A percentile compares a stretch with the other conserved stretches of the same genome.
These are phyloP conservation scores for Phataginus tricuspis DNA, from an alignment of 2,797 vertebrate genomes.

Conservation along the genomic window DNA sequence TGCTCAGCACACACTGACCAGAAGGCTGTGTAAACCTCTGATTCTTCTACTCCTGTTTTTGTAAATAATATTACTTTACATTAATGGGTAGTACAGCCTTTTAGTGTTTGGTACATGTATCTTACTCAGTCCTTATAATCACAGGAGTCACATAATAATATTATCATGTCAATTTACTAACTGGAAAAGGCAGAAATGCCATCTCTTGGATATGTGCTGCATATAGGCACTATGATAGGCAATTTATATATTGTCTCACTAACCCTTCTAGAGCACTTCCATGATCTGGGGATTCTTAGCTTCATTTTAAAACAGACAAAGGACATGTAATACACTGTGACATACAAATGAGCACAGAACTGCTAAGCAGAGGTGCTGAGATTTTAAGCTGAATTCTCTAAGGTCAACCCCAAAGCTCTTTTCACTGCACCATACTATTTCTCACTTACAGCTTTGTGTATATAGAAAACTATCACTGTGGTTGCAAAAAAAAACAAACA, in stretches of 20 bases:
- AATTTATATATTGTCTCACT: not conserved
- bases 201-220: not conserved
- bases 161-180: not conserved
- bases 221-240: not conserved
- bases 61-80: slow-evolving; percentile 18
- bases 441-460: not conserved
- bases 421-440: not conserved
- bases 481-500: not conserved
- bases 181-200: not conserved
- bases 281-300: not conserved
- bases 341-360: not conserved
- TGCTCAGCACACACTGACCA: not conserved
- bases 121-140: not conserved
- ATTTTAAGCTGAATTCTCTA: not conserved
- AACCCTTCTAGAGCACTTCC: not conserved
- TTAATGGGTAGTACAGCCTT: not conserved
- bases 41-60: not conserved
- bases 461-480: not conserved
- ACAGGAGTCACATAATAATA: not conserved
- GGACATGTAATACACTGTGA: not conserved
- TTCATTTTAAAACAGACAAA: not conserved
- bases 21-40: not conserved
- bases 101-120: not conserved
- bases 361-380: not conserved
- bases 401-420: not conserved